phyloP scores from a whole-genome alignment of 2,888 invertebrate species.

The Eristalis pertinax region DNA sequence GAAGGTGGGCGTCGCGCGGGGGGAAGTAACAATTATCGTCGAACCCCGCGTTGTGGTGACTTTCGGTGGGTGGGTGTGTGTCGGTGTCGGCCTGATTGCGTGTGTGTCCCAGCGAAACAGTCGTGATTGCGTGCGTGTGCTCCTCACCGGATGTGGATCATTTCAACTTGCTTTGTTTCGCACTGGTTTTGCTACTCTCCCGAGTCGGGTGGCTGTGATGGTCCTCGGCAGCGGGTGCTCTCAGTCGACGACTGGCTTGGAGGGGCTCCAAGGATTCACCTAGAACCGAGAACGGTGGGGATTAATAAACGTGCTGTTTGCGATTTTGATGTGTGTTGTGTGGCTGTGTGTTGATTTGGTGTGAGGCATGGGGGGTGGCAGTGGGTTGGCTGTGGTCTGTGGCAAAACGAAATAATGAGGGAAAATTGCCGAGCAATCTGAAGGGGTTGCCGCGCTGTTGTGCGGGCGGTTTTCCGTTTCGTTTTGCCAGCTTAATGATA shows the following conservation, averaged over 20 bases:
- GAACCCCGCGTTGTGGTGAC: slow-evolving; percentile 26
- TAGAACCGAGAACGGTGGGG: slow-evolving; percentile 61
- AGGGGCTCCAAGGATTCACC: slow-evolving; percentile 61
- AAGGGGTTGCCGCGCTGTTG: slow-evolving; percentile 15
- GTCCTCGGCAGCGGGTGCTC: not conserved
- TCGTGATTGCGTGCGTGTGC: slow-evolving; percentile 41
- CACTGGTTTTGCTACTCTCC: slow-evolving; percentile 1
- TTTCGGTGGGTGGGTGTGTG: slow-evolving; percentile 7
- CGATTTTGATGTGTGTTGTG: slow-evolving; percentile 35
- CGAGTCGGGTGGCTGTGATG: slow-evolving; percentile 5
- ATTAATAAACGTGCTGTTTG: slow-evolving; percentile 66
- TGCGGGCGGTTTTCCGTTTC: not conserved
- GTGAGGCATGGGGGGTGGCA: slow-evolving; percentile 20
- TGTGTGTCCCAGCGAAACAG: slow-evolving; percentile 29
- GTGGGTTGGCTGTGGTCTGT: slow-evolving; percentile 17
- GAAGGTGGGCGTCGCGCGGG: not conserved
- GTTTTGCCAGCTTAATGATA: slow-evolving; percentile 29
- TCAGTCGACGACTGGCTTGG: slow-evolving; percentile 35
- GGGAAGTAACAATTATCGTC: slow-evolving; percentile 35
- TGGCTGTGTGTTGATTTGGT: slow-evolving; percentile 42
- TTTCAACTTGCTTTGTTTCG: slow-evolving; percentile 50
- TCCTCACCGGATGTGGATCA: slow-evolving; percentile 64
- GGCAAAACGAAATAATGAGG: slow-evolving; percentile 45
- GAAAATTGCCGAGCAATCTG: slow-evolving; percentile 51
- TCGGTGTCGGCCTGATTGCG: not conserved